Percentiles rank a stretch among this genome's conserved stretches.
Evolutionary conservation across 2,113 vertebrate species (phyloP).

Genomic region (Nansenia antarctica): DNA sequence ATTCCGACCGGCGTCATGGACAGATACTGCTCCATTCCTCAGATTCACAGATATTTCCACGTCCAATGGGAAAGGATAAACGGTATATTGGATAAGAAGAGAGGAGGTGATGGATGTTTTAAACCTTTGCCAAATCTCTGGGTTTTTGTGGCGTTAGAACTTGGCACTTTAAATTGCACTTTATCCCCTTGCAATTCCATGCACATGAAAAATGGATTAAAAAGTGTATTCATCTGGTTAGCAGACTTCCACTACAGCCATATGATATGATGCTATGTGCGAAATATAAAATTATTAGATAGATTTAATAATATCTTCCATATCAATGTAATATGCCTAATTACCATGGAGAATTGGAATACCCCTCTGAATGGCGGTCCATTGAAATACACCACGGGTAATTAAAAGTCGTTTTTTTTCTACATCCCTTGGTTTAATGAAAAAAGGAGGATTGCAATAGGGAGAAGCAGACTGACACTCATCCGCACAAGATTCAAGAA

Average conservation of each 20-base stretch:
- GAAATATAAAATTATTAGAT: slow-evolving; percentile 45
- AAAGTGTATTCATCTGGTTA: not conserved
- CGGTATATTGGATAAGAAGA: not conserved
- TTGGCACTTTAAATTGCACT: not conserved
- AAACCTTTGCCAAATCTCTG: not conserved
- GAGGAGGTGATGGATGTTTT: not conserved
- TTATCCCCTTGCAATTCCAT: slow-evolving; percentile 20
- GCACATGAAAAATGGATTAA: not conserved
- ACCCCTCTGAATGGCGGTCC: slow-evolving; percentile 29
- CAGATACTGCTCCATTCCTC: not conserved
- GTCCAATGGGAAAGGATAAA: not conserved
- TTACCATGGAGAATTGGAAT: slow-evolving; percentile 48
- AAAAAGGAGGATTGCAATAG: slow-evolving; percentile 18
- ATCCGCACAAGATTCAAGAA: too few species aligned
- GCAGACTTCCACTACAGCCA: slow-evolving; percentile 32
- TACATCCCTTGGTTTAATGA: slow-evolving; percentile 28
- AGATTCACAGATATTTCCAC: not conserved
- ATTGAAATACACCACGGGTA: slow-evolving; percentile 43
- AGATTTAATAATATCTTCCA: slow-evolving; percentile 50
- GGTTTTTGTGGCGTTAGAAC: not conserved
- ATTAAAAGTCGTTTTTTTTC: slow-evolving; percentile 41
- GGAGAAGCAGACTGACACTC: slow-evolving; percentile 10
- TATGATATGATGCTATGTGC: slow-evolving; percentile 36
- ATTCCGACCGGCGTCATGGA: not conserved
- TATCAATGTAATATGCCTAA: slow-evolving; percentile 50